Percentiles rank a stretch among this genome's conserved stretches.
phyloP scores from a whole-genome alignment of 2,888 invertebrate genomes.

The Hirtodrosophila confusa region DNA sequence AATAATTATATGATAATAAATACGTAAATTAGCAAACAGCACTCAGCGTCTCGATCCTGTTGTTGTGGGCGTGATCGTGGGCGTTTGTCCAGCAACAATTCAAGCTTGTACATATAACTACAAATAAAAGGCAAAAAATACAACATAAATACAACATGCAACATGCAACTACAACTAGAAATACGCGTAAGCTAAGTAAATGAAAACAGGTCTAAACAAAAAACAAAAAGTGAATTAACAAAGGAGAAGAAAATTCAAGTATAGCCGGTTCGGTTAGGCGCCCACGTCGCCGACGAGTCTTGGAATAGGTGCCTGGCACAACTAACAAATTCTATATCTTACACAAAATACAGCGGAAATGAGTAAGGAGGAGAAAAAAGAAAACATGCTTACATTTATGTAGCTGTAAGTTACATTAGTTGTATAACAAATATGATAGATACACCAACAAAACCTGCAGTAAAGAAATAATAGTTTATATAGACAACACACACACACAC shows the following conservation, averaged over 20 bases:
- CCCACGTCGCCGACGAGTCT: conserved; percentile 34
- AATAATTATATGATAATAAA: conserved; percentile 29
- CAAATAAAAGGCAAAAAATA: neutral
- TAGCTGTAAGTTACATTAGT: conserved; percentile 54
- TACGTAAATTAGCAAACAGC: conserved; percentile 55
- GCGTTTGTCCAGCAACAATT: conserved; percentile 41
- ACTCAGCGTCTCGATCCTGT: conserved; percentile 33
- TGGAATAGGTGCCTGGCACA: conserved; percentile 69
- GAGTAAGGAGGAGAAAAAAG: conserved; percentile 21
- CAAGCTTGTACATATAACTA: conserved; percentile 46
- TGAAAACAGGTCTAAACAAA: conserved; percentile 61
- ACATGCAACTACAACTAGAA: conserved; percentile 49
- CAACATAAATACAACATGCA: conserved; percentile 31
- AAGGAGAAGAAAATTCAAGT: conserved; percentile 20
- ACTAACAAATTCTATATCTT: conserved; percentile 51
- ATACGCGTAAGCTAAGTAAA: conserved; percentile 33
- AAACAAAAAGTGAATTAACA: conserved; percentile 7
- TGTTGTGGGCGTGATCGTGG: conserved; percentile 33
- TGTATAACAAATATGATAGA: conserved; percentile 47
- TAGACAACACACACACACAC: conserved; percentile 11
- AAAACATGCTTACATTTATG: conserved; percentile 21
- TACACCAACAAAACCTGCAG: conserved; percentile 20
- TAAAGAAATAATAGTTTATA: conserved; percentile 36
- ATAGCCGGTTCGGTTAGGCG: conserved; percentile 38
- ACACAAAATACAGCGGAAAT: conserved; percentile 15